Evolutionary conservation across 2,797 vertebrate genomes (phyloP), one percentile per base, ranked within the genome.

Genomic region (Sebastes melanostomus): DNA sequence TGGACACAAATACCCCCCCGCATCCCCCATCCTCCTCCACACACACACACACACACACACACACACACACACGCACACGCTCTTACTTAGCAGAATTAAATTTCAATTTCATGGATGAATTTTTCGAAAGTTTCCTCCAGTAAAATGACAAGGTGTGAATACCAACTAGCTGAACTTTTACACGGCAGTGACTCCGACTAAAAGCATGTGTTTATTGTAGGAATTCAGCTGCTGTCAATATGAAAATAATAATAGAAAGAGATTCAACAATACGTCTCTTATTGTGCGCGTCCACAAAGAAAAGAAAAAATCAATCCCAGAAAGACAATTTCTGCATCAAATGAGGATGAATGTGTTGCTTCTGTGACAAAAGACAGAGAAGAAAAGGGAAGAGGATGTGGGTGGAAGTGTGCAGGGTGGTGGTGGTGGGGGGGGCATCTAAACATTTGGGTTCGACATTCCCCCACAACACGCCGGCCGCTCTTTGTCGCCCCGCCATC

Each of bases 51-150:
- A 46, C 59, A 42, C 58, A 25, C 27, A 38, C 38, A 54, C 62
- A 38, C 14, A 24, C 42, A 54, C 63, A 71, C 50, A 59, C 66
- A 71, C 34, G 59, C 62, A 75, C 50, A 66, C 29, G 1, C 54
- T 4, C 58, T 25, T 61, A 78, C 66, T 83, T 86, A 80, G 65
- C 73, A 80, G 70, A 88, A 78, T 87, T 86, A 78, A 87, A 84
- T 75, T 85, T 82, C 59, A 86, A 84, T 88, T 89, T 91, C 82
- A 85, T 81, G 77, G 82, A 86, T 83, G 71, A 73, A 62, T 83
- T 86, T 89, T 83, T 72, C 60, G 1, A 52, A 76, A 78, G 62
- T 83, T 84, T 77, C 56, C 66, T 34, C 55, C 6, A 2, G 25
- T 59, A 67, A 77, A 77, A 52, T 59, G 75, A 83, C 75, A 72